phyloP scores from a whole-genome alignment of 92 coral and sea anemone species.

The Ricordea florida region DNA sequence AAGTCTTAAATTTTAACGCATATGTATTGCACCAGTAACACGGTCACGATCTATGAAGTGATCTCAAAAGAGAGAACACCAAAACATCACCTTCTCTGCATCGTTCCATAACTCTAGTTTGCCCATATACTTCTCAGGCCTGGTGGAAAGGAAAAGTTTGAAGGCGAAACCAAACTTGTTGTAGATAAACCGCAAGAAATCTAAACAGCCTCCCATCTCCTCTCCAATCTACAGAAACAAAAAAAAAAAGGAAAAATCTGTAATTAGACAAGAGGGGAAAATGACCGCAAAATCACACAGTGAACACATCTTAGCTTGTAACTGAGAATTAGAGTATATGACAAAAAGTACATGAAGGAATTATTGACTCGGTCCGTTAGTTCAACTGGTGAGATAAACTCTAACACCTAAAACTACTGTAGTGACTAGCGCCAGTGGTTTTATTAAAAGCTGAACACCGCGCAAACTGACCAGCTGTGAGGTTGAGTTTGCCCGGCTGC shows the following conservation, averaged over 20 bases:
- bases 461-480: too few species aligned
- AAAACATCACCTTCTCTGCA: conserved; percentile 87
- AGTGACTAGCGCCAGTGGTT: too few species aligned
- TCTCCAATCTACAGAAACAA: conserved; percentile 70
- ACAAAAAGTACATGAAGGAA: neutral
- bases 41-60: neutral
- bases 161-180: conserved; percentile 89
- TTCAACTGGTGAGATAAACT: too few species aligned
- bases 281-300: neutral
- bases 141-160: conserved; percentile 91
- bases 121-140: conserved; percentile 96
- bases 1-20: too few species aligned
- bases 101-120: conserved; percentile 75
- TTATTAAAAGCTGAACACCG: too few species aligned
- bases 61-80: neutral
- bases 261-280: neutral
- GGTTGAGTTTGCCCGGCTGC: neutral
- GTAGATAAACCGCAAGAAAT: conserved; percentile 84
- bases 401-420: too few species aligned
- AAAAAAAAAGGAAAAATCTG: too few species aligned
- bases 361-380: too few species aligned
- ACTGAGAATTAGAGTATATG: neutral
- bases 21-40: too few species aligned
- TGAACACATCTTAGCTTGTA: too few species aligned
- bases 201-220: conserved; percentile 91